Evolutionary conservation across 2,113 vertebrate species (phyloP), one percentile per base, ranked within the genome.

Genomic region (Dermatemys mawii): DNA sequence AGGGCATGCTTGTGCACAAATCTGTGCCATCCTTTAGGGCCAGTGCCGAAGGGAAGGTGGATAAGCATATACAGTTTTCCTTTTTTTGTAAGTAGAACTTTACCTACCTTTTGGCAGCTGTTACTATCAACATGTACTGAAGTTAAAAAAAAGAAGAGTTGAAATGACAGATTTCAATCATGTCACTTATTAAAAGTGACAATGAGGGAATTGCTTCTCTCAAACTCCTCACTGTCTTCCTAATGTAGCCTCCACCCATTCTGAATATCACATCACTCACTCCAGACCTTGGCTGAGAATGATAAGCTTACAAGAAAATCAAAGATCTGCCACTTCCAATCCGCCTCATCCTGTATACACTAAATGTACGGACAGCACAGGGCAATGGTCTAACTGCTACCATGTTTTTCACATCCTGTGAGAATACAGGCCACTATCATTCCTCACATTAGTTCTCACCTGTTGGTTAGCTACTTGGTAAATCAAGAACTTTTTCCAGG

Each of bases 121-220:
- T 57, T 48, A 95, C 55, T 46, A 84, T 38, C 26, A 86, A 19
- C 57, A 75, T 14, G 48, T 84, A 53, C 11, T 51, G 67, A 24
- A 89, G 53, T 38, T 27, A 92, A 81, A 60, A 92, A 92, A 95
- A 88, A 57, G 0, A 91, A 95, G 84, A 57, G 0, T 24, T 57
- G 14, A 86, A 60, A 83, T 19, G 38, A 7, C 35, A 76, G 73
- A 84, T 93, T 97, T 95, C 86, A 91, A 48, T 75, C 81, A 92
- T 3, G 13, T 9, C 29, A 26, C 11, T 92, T 92, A 90, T 85
- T 90, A 83, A 94, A 93, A 94, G 89, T 32, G 88, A 53, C 0
- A 89, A 11, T 13, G 21, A 93, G 94, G 92, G 48, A 91, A 84
- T 75, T 51, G 54, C 86, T 90, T 32, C 48, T 54, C 84, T 91